Evolutionary conservation across 2,113 vertebrate genomes (phyloP), one percentile per base, ranked within the genome.

Genomic region (Labrus mixtus): DNA sequence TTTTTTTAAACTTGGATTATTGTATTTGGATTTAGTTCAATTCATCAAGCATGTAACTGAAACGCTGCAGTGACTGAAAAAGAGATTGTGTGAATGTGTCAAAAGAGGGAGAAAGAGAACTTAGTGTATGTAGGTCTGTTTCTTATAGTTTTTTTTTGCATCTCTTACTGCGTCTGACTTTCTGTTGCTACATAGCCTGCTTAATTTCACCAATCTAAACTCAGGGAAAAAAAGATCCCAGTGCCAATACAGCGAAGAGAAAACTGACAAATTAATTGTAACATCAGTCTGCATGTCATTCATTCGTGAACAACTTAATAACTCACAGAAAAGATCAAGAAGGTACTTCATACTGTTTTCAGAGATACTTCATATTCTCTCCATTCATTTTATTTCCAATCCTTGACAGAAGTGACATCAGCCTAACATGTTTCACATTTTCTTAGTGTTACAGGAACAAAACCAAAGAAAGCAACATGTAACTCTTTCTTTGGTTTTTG

Each of bases 1-100:
- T 84, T 88, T 83, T 22, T 68, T 45, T n/a, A n/a, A n/a, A n/a
- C 45, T 33, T 51, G 63, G 86, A 87, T 90, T 89, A 83, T 87
- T 78, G 78, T 87, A n/a, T 56, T 80, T 64, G 78, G 70, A 81
- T 88, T 90, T 83, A 25, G 59, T 63, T 85, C 71, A 73, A 67
- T 87, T 81, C 64, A 68, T 88, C 87, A 89, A 73, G 78, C 68
- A 68, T 70, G 50, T 55, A 87, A 87, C 74, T 68, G 55, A 83
- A 82, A 79, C 16, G 57, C 54, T 19, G 66, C 69, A 51, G 37
- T 22, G 33, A 17, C 0, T 22, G 25, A 37, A 83, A 45, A 33
- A 62, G 58, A 72, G 50, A n/a, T 53, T 56, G 22, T 81, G 66
- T 69, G 8, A 61, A 23, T 37, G 36, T 33, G 29, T 33, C 29